phyloP scores from a whole-genome alignment of 23 tunicate species.

The Ascidia mentula region DNA sequence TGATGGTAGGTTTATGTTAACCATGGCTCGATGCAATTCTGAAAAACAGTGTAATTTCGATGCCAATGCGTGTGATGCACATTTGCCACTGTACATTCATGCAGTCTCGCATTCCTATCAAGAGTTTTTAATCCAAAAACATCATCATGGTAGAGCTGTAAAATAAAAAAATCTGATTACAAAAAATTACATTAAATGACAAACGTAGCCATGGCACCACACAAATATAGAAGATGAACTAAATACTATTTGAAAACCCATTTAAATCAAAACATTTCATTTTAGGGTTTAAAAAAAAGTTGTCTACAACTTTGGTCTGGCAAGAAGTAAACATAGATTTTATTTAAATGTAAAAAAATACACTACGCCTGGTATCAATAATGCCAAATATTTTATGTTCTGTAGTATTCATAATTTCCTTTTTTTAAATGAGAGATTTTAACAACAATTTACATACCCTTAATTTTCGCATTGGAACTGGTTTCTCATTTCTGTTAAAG shows the following conservation, averaged over 20 bases:
- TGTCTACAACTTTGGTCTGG: too few species aligned
- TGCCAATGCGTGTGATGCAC: constrained; percentile 74
- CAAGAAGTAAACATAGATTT: too few species aligned
- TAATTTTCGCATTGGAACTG: constrained; percentile 51
- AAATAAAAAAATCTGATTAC: background rate
- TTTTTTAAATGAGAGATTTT: background rate
- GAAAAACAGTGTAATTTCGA: constrained; percentile 49
- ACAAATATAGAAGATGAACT: background rate
- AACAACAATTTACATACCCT: constrained; percentile 18
- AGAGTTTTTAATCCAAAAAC: constrained; percentile 68
- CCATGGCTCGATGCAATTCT: constrained; percentile 69
- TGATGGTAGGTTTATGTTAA: constrained; percentile 21
- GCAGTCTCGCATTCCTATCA: constrained; percentile 29
- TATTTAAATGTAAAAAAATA: too few species aligned
- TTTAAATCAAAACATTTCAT: too few species aligned
- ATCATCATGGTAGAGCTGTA: constrained; percentile 66
- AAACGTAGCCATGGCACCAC: background rate
- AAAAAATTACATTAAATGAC: background rate
- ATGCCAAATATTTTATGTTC: too few species aligned
- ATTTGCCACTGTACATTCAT: constrained; percentile 38
- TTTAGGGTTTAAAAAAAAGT: too few species aligned
- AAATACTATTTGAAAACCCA: too few species aligned
- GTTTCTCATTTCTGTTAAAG: constrained; percentile 40
- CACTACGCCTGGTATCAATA: too few species aligned
- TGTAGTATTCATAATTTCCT: background rate